Evolutionary conservation across 2,888 invertebrate genomes (phyloP).

Genomic region (Tetrapedia diversipes): DNA sequence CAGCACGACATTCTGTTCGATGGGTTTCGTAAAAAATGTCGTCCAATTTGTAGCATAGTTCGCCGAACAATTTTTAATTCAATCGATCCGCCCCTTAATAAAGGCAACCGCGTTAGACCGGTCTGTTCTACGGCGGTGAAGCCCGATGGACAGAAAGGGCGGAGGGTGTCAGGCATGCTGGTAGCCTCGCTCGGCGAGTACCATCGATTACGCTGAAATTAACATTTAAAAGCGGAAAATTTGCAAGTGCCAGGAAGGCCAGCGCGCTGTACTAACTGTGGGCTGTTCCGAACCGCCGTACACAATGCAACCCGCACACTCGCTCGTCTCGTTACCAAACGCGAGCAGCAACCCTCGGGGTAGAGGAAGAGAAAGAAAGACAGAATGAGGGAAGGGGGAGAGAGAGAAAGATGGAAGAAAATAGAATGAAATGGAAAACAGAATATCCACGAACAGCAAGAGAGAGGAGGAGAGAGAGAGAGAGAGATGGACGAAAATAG

Average conservation of each 20-base stretch:
- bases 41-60: neutral
- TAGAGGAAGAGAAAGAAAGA: neutral
- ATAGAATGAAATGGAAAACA: neutral
- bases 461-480: conserved; percentile 10
- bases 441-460: too few relatives aligned
- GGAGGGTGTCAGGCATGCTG: conserved; percentile 37
- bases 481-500: neutral
- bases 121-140: conserved; percentile 27
- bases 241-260: conserved; percentile 72
- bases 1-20: too few relatives aligned
- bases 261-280: conserved; percentile 45
- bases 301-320: conserved; percentile 62
- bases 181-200: conserved; percentile 30
- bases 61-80: conserved; percentile 5
- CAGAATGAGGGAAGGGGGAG: neutral
- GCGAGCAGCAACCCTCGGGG: conserved; percentile 44
- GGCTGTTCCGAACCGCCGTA: conserved; percentile 53
- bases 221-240: conserved; percentile 76
- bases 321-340: conserved; percentile 64
- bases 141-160: conserved; percentile 32
- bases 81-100: conserved; percentile 28
- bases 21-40: neutral
- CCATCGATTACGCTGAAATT: conserved; percentile 73
- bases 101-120: conserved; percentile 24
- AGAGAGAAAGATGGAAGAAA: conserved; percentile 15